Conservation (phyloP, 2,888 invertebrate species). For the Petrolisthes manimaculis region DNA sequence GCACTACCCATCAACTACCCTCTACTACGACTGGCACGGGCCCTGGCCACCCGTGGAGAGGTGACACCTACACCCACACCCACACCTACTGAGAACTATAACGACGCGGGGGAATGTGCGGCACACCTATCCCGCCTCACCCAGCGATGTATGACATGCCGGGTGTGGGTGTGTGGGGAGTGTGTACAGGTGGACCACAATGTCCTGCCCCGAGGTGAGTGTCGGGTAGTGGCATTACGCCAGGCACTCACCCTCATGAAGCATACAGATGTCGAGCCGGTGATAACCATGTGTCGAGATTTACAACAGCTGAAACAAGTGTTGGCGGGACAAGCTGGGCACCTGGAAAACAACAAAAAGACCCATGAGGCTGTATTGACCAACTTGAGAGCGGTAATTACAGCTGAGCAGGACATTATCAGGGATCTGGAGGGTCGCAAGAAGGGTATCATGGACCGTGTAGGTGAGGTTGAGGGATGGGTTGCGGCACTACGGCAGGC, state of each 20-base stretch:
- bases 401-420: constrained; percentile 45
- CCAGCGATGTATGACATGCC: constrained; percentile 47
- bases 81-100: not conserved
- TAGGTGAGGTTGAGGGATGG: constrained; percentile 48
- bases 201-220: constrained; percentile 40
- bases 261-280: constrained; percentile 37
- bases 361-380: constrained; percentile 22
- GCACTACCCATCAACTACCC: constrained; percentile 50
- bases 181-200: constrained; percentile 53
- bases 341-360: constrained; percentile 34
- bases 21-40: constrained; percentile 39
- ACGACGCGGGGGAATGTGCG: constrained; percentile 51
- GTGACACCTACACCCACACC: constrained; percentile 4
- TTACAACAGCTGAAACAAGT: constrained; percentile 32
- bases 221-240: constrained; percentile 33
- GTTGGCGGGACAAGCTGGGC: constrained; percentile 17
- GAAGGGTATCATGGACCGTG: constrained; percentile 39
- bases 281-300: constrained; percentile 29
- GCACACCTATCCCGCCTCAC: constrained; percentile 43
- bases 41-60: constrained; percentile 26
- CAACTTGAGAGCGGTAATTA: constrained; percentile 24
- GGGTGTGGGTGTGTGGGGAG: constrained; percentile 50
- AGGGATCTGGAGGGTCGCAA: constrained; percentile 36
- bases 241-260: constrained; percentile 49
- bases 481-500: constrained; percentile 30